Evolutionary conservation across 2,888 invertebrate species (phyloP), one percentile per base, ranked within the genome.

Genomic region (Podabrus alpinus): DNA sequence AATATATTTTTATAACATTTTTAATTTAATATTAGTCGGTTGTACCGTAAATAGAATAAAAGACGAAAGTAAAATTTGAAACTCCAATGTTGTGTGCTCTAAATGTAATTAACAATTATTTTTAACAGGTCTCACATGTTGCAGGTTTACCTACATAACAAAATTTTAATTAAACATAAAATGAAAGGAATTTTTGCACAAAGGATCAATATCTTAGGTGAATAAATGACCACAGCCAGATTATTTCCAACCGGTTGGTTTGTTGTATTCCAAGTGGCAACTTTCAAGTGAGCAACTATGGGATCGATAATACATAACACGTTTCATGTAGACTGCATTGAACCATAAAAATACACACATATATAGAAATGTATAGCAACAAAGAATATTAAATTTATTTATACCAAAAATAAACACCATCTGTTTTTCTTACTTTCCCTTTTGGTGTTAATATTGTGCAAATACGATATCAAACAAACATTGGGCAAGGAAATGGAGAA

Each of bases 181-280:
- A 21, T 15, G 25, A 67, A 15, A 9, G 3, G 29, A 24, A 66
- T 5, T 21, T 29, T 67, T 25, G 15, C n/a, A 67, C 25, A 25
- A 67, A 67, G 29, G 16, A 67, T 29, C 24, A 24, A 67, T 24
- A 75, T 72, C 59, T 72, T 59, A 75, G 69, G 75, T 72, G 69
- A 59, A 69, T 69, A 75, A 74, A 75, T 75, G 75, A 75, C 75
- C 75, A 69, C 74, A 68, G 66, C 60, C 72, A 66, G 72, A 59
- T 69, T 75, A 69, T 72, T 72, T 75, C 68, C 68, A 67, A 69
- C 69, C 45, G 64, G 62, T 29, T 71, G 59, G 71, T 64, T 21
- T 72, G 71, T 66, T 24, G 66, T 72, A 60, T 69, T 68, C 64
- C 70, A 74, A 70, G 66, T 66, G 21, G 45, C 24, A 60, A 74